Conservation (phyloP, 2,797 vertebrate genomes). For the Selene dorsalis region DNA sequence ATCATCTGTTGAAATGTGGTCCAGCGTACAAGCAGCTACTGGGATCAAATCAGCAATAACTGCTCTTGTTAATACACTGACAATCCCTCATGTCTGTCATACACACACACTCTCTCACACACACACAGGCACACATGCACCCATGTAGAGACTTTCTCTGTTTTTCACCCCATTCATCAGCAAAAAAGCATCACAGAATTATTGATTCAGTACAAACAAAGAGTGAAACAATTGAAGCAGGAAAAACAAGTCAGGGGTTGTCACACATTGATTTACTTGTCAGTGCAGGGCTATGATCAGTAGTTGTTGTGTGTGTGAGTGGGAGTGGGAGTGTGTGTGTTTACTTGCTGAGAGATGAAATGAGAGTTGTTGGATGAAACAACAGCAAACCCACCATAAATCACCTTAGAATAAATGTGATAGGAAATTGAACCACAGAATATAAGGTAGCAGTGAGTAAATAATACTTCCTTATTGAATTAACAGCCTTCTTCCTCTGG, state of each 20-base stretch:
- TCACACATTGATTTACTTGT: constrained; percentile 62
- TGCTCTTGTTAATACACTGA: constrained; percentile 42
- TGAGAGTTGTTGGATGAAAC: neutral
- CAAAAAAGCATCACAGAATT: constrained; percentile 31
- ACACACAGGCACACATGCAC: neutral
- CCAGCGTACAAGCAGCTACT: neutral
- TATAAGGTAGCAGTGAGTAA: constrained; percentile 39
- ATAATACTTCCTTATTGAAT: constrained; percentile 57
- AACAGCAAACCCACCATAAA: constrained; percentile 46
- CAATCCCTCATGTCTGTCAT: constrained; percentile 10
- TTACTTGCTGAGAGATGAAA: constrained; percentile 22
- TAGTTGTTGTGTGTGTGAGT: constrained; percentile 19
- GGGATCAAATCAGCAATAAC: constrained; percentile 24
- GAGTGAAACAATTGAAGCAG: constrained; percentile 39
- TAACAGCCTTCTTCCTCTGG: constrained; percentile 43
- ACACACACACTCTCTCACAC: neutral
- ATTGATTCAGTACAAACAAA: constrained; percentile 62
- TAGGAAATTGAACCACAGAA: constrained; percentile 39
- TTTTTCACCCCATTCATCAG: constrained; percentile 31
- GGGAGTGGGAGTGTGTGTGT: constrained; percentile 3
- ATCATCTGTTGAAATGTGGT: constrained; percentile 32
- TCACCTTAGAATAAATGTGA: constrained; percentile 48
- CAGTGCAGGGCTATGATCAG: constrained; percentile 48
- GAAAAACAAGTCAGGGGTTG: constrained; percentile 42
- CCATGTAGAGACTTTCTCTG: neutral